Percentiles rank a stretch among this genome's conserved stretches.
Conservation (phyloP, 2,888 invertebrate species). For the Meliscaeva auricollis region DNA sequence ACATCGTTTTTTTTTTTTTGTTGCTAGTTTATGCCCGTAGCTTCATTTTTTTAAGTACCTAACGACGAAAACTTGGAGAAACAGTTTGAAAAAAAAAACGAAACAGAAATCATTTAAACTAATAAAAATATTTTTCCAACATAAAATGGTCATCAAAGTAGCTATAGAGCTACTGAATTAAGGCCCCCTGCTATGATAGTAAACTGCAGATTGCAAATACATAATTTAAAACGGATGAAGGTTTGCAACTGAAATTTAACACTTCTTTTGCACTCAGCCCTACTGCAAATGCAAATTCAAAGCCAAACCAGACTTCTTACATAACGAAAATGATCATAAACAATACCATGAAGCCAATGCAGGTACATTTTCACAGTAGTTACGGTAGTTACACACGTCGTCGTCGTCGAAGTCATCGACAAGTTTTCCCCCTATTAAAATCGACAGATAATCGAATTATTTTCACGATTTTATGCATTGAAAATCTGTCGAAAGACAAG, state of each 20-base stretch:
- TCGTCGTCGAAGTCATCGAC: no score
- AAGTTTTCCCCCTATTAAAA: slow-evolving; percentile 29
- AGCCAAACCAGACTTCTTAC: slow-evolving; percentile 17
- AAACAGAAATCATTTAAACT: no score
- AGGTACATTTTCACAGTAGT: slow-evolving; percentile 5
- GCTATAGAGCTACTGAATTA: no score
- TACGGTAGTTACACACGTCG: slow-evolving; percentile 19
- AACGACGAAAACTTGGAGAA: no score
- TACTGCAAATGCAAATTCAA: neutral
- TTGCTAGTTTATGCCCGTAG: no score
- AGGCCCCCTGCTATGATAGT: neutral
- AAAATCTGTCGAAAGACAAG: slow-evolving; percentile 43
- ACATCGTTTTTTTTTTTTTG: no score
- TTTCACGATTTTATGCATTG: slow-evolving; percentile 36
- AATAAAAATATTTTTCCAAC: no score
- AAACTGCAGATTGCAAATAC: slow-evolving; percentile 34
- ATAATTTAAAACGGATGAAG: slow-evolving; percentile 2
- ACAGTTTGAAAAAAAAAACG: no score
- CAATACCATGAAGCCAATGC: neutral
- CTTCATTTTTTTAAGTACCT: no score
- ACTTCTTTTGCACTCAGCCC: slow-evolving; percentile 1
- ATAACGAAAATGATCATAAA: slow-evolving; percentile 9
- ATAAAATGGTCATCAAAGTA: no score
- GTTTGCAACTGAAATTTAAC: neutral
- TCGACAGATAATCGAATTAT: slow-evolving; percentile 54